These are phyloP conservation scores for Uria lomvia DNA, from an alignment of 2,113 vertebrate species.

Conservation along the genomic window DNA sequence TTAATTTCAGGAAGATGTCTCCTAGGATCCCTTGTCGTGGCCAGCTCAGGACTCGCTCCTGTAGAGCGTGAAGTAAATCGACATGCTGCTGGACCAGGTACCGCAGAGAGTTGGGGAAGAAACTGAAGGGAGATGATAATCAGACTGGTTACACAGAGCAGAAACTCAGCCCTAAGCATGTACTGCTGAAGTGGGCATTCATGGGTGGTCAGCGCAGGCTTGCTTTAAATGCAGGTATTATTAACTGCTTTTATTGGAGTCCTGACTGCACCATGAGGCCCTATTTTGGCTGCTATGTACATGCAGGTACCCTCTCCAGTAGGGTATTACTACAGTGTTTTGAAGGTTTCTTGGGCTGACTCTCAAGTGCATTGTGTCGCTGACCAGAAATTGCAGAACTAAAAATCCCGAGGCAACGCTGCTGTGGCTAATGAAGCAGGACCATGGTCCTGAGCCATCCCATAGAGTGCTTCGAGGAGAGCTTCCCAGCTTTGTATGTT, in stretches of 20 bases:
- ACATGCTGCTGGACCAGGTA: slow-evolving; percentile 96
- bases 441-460: neutral
- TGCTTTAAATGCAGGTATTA: neutral
- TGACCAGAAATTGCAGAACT: neutral
- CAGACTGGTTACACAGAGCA: slow-evolving; percentile 12
- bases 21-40: slow-evolving; percentile 95
- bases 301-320: neutral
- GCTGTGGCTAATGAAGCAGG: neutral
- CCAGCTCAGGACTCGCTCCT: slow-evolving; percentile 90
- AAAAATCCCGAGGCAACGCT: neutral
- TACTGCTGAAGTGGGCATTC: neutral
- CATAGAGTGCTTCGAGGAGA: neutral
- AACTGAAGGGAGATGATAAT: slow-evolving; percentile 68
- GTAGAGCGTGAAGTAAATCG: slow-evolving; percentile 90
- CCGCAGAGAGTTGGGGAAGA: slow-evolving; percentile 90
- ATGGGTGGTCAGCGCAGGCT: neutral
- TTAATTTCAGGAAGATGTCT: slow-evolving; percentile 94
- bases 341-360: neutral
- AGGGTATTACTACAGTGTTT: neutral
- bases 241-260: neutral
- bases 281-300: neutral
- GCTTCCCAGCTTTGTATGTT: neutral
- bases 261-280: neutral
- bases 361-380: neutral
- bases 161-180: neutral